These are phyloP conservation scores for Erebia aethiops DNA, from an alignment of 2,888 invertebrate species.

Conservation along the genomic window DNA sequence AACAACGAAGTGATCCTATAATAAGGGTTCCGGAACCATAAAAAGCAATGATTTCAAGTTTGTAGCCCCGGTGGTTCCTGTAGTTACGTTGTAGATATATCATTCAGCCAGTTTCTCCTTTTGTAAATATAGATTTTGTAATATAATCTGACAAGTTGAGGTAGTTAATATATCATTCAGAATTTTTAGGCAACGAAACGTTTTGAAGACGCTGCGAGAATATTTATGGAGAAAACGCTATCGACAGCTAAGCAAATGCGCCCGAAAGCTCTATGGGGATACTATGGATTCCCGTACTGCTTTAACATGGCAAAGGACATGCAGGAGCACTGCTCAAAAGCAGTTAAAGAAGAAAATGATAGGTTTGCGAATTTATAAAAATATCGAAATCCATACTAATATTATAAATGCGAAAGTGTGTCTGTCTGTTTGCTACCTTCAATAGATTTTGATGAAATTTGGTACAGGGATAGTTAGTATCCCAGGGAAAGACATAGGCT, in stretches of 20 bases:
- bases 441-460: too few relatives aligned
- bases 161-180: too few relatives aligned
- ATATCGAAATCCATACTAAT: too few relatives aligned
- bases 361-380: slow-evolving; percentile 77
- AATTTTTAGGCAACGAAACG: slow-evolving; percentile 78
- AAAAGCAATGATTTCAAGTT: too few relatives aligned
- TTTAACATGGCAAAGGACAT: slow-evolving; percentile 83
- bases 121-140: not conserved
- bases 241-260: slow-evolving; percentile 83
- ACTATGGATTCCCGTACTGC: slow-evolving; percentile 93
- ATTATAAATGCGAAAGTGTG: too few relatives aligned
- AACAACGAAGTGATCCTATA: too few relatives aligned
- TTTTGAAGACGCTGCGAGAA: slow-evolving; percentile 84
- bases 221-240: slow-evolving; percentile 87
- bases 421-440: too few relatives aligned
- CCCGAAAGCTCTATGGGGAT: slow-evolving; percentile 90
- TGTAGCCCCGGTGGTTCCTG: too few relatives aligned
- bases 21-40: too few relatives aligned
- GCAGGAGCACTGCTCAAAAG: slow-evolving; percentile 74
- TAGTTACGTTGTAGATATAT: not conserved
- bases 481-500: too few relatives aligned
- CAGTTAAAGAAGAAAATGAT: slow-evolving; percentile 85
- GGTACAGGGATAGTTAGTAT: too few relatives aligned
- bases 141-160: too few relatives aligned
- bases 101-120: not conserved